Percentiles rank a stretch among this genome's conserved stretches.
These are phyloP conservation scores for Fistularia tabacaria DNA, from an alignment of 2,797 vertebrate species.

Conservation along the genomic window DNA sequence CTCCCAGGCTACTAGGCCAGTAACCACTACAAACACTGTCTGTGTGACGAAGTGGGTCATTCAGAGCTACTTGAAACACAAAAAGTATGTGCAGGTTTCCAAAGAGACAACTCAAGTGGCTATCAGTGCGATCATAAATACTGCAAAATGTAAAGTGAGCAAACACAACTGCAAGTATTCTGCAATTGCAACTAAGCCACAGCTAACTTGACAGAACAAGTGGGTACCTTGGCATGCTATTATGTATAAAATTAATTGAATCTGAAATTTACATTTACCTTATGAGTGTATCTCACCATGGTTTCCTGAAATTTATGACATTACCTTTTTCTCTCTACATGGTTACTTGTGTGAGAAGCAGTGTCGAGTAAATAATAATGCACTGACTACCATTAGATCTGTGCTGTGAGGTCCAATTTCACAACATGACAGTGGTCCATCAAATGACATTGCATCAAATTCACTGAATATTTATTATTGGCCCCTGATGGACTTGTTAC, in stretches of 20 bases:
- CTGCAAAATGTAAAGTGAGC: no score
- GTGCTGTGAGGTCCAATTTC: conserved; percentile 8
- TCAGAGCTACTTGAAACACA: conserved; percentile 13
- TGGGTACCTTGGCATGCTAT: no score
- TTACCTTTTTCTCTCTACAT: neutral
- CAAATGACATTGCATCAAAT: conserved; percentile 1
- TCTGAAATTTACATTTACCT: no score
- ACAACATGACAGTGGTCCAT: conserved; percentile 8
- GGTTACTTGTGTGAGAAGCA: neutral
- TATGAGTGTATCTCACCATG: no score
- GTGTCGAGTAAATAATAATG: neutral
- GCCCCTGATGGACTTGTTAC: neutral
- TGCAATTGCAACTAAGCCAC: no score
- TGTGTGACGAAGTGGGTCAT: conserved; percentile 32
- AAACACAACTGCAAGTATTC: no score
- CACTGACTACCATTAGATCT: conserved; percentile 2
- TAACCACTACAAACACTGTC: conserved; percentile 74
- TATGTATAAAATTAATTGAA: no score
- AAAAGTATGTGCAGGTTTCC: neutral
- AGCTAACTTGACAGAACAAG: no score
- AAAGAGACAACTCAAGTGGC: neutral
- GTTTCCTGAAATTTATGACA: no score
- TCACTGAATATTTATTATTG: conserved; percentile 6
- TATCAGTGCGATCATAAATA: no score
- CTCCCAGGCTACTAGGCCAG: conserved; percentile 64